phyloP scores from a whole-genome alignment of 2,113 vertebrate species.

The Forbesichthys papilliferus region DNA sequence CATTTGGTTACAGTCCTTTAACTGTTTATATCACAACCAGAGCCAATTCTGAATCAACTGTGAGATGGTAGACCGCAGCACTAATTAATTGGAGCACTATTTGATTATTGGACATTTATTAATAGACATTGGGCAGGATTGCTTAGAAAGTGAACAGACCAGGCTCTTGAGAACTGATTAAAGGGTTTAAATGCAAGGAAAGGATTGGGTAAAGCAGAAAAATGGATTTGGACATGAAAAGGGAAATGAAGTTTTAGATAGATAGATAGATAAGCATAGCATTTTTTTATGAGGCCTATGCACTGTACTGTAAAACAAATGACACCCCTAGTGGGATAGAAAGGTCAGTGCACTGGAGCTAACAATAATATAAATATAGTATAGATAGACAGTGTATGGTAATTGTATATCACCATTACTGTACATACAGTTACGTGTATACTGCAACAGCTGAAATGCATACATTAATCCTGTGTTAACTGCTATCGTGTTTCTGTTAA shows the following conservation, averaged over 20 bases:
- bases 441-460: slow-evolving; percentile 17
- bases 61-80: slow-evolving; percentile 46
- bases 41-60: slow-evolving; percentile 71
- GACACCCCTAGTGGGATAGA: slow-evolving; percentile 32
- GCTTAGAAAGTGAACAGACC: slow-evolving; percentile 60
- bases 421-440: background rate
- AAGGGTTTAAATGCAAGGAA: slow-evolving; percentile 60
- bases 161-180: slow-evolving; percentile 57
- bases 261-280: slow-evolving; percentile 39
- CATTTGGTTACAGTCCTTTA: slow-evolving; percentile 54
- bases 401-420: slow-evolving; percentile 16
- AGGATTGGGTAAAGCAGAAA: slow-evolving; percentile 67
- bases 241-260: slow-evolving; percentile 55
- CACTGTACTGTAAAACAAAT: slow-evolving; percentile 23
- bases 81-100: slow-evolving; percentile 31
- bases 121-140: slow-evolving; percentile 59
- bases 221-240: slow-evolving; percentile 67
- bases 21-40: slow-evolving; percentile 71
- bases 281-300: slow-evolving; percentile 19
- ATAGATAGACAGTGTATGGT: slow-evolving; percentile 16
- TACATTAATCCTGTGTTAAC: slow-evolving; percentile 15
- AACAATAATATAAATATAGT: background rate
- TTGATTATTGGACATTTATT: slow-evolving; percentile 42
- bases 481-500: slow-evolving; percentile 24
- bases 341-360: slow-evolving; percentile 14